Base-by-base conservation (phyloP, 2,113 vertebrate species). In the Chaetura pelagica region DNA sequence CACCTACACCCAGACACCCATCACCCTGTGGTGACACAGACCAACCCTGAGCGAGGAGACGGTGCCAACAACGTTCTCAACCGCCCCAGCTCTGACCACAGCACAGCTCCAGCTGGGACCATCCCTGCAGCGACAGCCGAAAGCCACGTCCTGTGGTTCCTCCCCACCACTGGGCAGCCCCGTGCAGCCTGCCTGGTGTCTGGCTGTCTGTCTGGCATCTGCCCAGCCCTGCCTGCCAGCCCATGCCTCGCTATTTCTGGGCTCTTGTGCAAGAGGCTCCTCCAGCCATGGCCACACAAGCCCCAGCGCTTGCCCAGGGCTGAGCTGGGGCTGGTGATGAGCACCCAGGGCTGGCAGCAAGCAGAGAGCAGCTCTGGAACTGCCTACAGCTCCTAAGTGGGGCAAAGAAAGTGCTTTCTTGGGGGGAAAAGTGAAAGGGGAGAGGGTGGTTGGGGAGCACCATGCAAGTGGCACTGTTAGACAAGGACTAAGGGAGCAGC, bases 161-260 rank as follows among this genome's bases (percentile, higher is more conserved):
- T 82, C 77, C 80, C 48, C 11, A 24, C 2, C 66, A 75, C 17
- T 29, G 7, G 48, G 89, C 32, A 12, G 89, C 85, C 90, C 85
- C 16, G 3, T 10, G n/a, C 95, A 78, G 93, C 95, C 89, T 51
- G 90, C 64, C 86, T 84, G 92, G 79, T 78, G 91, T 86, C 96
- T 94, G 92, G 5, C 81, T 87, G 84, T 94, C 95, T 89, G 93
- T 87, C 92, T 95, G 92, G 96, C 93, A 81, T 93, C 93, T 92
- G 91, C 89, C 84, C 93, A 94, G 76, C 91, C 76, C 91, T 94
- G 95, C 91, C 89, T 54, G 10, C 64, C 95, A 55, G 76, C 96
- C 96, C 93, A 96, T 89, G 30, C 83, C 1, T 32, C n/a, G 32
- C 94, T 97, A 96, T 97, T 96, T 80, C 84, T 85, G 88, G 89